Evolutionary conservation across 2,888 invertebrate genomes (phyloP).

Genomic region (Eretmocerus hayati): DNA sequence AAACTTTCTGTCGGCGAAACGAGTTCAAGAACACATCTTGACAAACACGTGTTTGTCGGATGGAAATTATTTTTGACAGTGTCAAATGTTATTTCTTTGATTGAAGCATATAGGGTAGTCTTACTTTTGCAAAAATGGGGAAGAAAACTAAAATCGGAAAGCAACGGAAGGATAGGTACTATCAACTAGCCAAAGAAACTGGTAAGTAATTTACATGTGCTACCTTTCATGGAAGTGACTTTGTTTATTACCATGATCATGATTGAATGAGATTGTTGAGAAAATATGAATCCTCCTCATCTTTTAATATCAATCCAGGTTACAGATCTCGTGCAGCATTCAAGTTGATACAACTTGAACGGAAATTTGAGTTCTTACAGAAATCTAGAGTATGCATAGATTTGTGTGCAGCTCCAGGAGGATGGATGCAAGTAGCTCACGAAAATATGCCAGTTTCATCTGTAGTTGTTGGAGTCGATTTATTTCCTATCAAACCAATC

Average conservation of each 20-base stretch:
- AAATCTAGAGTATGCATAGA: conserved; percentile 94
- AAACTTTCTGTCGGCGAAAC: too few relatives aligned
- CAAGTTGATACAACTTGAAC: conserved; percentile 94
- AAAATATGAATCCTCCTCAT: not conserved
- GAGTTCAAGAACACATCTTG: too few relatives aligned
- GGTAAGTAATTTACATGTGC: conserved; percentile 54
- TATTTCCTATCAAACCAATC: conserved; percentile 87
- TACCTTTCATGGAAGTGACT: not conserved
- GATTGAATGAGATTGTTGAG: not conserved
- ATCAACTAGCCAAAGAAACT: conserved; percentile 96
- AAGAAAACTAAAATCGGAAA: conserved; percentile 96
- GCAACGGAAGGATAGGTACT: conserved; percentile 96
- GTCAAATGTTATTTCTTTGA: too few relatives aligned
- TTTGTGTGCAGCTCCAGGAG: conserved; percentile 97
- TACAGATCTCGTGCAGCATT: conserved; percentile 98
- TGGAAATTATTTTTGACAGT: too few relatives aligned
- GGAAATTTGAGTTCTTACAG: conserved; percentile 95
- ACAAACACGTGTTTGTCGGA: too few relatives aligned
- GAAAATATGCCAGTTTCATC: conserved; percentile 97
- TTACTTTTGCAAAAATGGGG: too few relatives aligned
- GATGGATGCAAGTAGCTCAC: conserved; percentile 98
- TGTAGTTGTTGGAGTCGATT: conserved; percentile 90
- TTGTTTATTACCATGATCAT: not conserved
- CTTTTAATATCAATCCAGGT: conserved; percentile 48
- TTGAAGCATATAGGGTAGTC: too few relatives aligned